A percentile compares a stretch with the other conserved stretches of the same genome.
Conservation (phyloP, 2,888 invertebrate species). For the Dimorphilus gyrociliatus region DNA sequence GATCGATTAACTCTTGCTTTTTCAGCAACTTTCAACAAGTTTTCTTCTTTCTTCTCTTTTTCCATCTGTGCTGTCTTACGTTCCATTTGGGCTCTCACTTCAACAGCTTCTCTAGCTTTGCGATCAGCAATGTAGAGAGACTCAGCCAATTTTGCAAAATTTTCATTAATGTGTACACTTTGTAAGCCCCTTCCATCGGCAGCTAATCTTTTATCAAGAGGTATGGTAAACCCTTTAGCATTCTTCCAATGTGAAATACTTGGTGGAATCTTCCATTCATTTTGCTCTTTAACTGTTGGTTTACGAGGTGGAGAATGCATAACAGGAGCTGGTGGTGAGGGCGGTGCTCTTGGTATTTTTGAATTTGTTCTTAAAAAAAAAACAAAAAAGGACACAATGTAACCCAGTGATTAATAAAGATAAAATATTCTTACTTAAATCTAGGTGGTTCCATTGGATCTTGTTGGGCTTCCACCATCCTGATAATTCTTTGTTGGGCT, state of each 20-base stretch:
- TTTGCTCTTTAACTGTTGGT: conserved; percentile 90
- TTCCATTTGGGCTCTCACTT: conserved; percentile 84
- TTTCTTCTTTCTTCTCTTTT: conserved; percentile 93
- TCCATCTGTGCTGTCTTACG: conserved; percentile 91
- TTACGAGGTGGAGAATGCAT: conserved; percentile 65
- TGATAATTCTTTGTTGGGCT: conserved; percentile 89
- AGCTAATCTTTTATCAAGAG: conserved; percentile 87
- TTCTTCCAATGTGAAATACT: conserved; percentile 99
- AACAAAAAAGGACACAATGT: background rate
- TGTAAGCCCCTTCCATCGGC: conserved; percentile 95
- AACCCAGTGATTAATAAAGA: background rate
- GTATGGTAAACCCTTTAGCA: conserved; percentile 93
- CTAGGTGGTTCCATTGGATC: conserved; percentile 99
- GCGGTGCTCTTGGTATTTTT: conserved; percentile 94
- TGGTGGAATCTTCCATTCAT: conserved; percentile 98
- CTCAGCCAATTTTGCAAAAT: conserved; percentile 94
- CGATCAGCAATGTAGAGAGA: conserved; percentile 91
- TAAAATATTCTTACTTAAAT: conserved; percentile 48
- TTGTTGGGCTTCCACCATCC: conserved; percentile 77
- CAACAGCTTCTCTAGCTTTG: conserved; percentile 87
- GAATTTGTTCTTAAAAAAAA: conserved; percentile 63
- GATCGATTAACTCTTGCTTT: conserved; percentile 53
- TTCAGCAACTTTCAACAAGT: conserved; percentile 75
- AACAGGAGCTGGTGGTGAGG: conserved; percentile 95
- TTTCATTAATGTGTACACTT: conserved; percentile 86